Percentiles rank a stretch among this genome's conserved stretches.
Conservation (phyloP, 1,140 invertebrate species). For the Zaprionus capensis region DNA sequence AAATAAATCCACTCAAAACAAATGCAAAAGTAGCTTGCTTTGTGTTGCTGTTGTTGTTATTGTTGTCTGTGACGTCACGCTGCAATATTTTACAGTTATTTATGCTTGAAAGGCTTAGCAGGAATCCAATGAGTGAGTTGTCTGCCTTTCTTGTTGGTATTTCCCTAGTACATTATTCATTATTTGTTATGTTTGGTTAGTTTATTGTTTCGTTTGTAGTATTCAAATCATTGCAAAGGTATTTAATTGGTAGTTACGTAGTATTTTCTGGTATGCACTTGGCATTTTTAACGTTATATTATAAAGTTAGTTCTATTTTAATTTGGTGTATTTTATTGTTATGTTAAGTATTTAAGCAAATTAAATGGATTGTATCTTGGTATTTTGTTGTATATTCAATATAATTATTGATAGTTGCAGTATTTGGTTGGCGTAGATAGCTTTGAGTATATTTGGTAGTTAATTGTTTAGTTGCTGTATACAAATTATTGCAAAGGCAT, state of each 20-base stretch:
- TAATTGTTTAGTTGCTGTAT: background rate
- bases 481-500: background rate
- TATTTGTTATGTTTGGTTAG: background rate
- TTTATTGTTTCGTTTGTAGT: background rate
- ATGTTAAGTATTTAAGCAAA: too few species aligned
- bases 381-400: too few species aligned
- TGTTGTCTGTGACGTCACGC: conserved; percentile 20
- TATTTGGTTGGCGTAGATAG: too few species aligned
- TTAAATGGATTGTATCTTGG: too few species aligned
- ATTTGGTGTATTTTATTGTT: background rate
- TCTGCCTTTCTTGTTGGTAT: background rate
- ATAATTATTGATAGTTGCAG: too few species aligned
- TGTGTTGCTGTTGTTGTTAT: background rate
- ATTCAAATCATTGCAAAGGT: background rate
- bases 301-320: background rate
- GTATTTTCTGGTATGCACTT: background rate
- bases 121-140: background rate
- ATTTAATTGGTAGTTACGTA: background rate
- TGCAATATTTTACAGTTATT: conserved; percentile 46
- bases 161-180: background rate
- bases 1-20: conserved; percentile 69
- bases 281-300: background rate
- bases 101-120: conserved; percentile 22
- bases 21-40: conserved; percentile 32
- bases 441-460: background rate